Percentiles rank a stretch among this genome's conserved stretches.
phyloP scores from a whole-genome alignment of 2,888 invertebrate genomes.

The Pristionchus entomophagus region DNA sequence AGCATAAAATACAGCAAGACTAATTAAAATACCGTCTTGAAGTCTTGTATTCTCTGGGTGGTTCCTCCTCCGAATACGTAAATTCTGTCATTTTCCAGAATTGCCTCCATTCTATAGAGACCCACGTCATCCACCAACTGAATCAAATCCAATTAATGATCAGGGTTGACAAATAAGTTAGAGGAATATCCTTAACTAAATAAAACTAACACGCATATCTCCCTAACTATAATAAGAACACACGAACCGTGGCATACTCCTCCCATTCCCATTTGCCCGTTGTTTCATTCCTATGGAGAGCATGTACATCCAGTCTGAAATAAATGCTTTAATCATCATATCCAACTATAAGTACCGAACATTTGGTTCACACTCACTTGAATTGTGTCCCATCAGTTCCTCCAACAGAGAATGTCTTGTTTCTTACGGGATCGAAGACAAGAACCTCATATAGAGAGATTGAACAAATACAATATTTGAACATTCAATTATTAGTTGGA shows the following conservation, averaged over 20 bases:
- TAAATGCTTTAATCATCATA: neutral
- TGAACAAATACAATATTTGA: neutral
- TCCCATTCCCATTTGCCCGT: conserved; percentile 15
- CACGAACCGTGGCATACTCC: neutral
- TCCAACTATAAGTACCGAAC: neutral
- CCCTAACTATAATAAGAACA: neutral
- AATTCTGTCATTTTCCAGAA: conserved; percentile 23
- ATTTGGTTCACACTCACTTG: neutral
- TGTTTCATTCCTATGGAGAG: neutral
- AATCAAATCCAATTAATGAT: no score
- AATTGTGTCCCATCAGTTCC: conserved; percentile 39
- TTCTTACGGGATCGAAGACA: neutral
- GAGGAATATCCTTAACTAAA: no score
- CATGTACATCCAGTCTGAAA: conserved; percentile 38
- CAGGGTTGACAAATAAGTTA: no score
- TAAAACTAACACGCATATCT: neutral
- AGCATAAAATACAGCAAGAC: neutral
- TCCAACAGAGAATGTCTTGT: conserved; percentile 15
- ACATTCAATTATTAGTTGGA: neutral
- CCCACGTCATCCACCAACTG: conserved; percentile 25
- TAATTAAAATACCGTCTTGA: conserved; percentile 1
- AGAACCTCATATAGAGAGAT: neutral
- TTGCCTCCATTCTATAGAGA: conserved; percentile 39
- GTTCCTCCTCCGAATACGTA: conserved; percentile 47
- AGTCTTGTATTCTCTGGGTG: neutral